Conservation (phyloP, 2,888 invertebrate genomes). For the Criorhina ranunculi region DNA sequence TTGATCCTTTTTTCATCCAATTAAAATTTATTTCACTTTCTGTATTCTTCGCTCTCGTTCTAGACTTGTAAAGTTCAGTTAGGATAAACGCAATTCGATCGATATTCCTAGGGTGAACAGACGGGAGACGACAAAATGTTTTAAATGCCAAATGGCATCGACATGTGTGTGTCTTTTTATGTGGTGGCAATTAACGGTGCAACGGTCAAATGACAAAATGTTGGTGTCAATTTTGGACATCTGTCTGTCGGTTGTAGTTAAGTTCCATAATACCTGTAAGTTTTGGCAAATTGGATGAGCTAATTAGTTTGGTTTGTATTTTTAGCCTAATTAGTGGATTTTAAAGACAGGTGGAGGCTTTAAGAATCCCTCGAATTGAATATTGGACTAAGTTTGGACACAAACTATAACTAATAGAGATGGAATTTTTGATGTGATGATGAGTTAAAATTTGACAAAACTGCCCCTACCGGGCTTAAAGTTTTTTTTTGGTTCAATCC, state of each 20-base stretch:
- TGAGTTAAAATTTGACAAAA: too few relatives aligned
- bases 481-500: too few relatives aligned
- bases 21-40: conserved; percentile 55
- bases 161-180: background rate
- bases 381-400: background rate
- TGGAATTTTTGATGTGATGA: too few relatives aligned
- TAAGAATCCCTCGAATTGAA: too few relatives aligned
- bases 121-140: background rate
- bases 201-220: background rate
- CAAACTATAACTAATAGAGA: too few relatives aligned
- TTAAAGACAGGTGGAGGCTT: background rate
- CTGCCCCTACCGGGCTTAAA: too few relatives aligned
- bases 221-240: conserved; percentile 16
- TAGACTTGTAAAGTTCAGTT: conserved; percentile 2
- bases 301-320: conserved; percentile 6
- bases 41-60: background rate
- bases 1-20: conserved; percentile 58
- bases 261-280: background rate
- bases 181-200: conserved; percentile 16
- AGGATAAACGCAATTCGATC: conserved; percentile 32
- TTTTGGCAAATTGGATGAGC: background rate
- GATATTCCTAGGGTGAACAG: conserved; percentile 4
- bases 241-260: conserved; percentile 19
- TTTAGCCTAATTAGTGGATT: conserved; percentile 5
- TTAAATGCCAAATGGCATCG: conserved; percentile 18